phyloP scores from a whole-genome alignment of 2,888 invertebrate species.

The Chironomus tentans region DNA sequence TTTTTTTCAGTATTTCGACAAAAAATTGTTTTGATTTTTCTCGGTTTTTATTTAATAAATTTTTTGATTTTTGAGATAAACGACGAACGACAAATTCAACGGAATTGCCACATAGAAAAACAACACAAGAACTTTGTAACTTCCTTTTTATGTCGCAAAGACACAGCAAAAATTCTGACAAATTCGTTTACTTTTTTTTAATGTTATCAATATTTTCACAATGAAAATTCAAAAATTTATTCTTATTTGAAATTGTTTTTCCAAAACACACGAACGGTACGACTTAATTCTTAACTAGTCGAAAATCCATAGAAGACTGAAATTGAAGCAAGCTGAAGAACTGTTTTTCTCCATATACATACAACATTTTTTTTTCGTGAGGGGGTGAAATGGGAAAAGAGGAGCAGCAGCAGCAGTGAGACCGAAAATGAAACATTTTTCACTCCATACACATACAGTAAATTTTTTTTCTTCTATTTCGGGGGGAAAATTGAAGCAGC shows the following conservation, averaged over 20 bases:
- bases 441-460: neutral
- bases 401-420: neutral
- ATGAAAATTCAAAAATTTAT: neutral
- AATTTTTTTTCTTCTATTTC: no score
- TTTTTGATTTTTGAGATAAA: neutral
- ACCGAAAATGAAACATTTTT: neutral
- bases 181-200: neutral
- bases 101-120: neutral
- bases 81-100: neutral
- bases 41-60: neutral
- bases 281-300: conserved; percentile 24
- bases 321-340: neutral
- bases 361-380: neutral
- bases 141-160: neutral
- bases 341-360: no score
- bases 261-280: conserved; percentile 1
- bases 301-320: conserved; percentile 26
- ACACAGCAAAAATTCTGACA: neutral
- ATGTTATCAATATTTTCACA: neutral
- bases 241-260: neutral
- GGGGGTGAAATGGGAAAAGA: neutral
- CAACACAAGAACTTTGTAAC: neutral
- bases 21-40: neutral
- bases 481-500: no score
- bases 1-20: no score